Evolutionary conservation across 1,140 invertebrate genomes (phyloP).

Genomic region (Batillaria attramentaria): DNA sequence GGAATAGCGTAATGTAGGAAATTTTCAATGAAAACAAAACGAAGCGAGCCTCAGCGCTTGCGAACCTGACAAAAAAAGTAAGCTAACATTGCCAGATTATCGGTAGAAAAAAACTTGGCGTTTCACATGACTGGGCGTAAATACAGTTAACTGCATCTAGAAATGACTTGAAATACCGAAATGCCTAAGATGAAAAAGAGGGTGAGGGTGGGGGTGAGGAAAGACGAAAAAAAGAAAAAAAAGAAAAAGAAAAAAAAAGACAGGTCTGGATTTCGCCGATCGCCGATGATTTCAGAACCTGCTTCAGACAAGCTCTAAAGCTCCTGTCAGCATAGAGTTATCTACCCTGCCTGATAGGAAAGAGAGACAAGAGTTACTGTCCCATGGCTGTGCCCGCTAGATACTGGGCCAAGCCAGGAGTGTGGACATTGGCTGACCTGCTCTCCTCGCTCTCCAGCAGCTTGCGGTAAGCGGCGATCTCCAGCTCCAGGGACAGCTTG

Average conservation of each 20-base stretch:
- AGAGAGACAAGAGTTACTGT: neutral
- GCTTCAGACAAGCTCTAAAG: neutral
- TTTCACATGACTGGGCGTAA: too few species aligned
- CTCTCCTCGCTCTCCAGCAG: constrained; percentile 69
- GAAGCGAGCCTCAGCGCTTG: too few species aligned
- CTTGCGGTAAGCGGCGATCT: constrained; percentile 70
- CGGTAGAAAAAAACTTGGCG: too few species aligned
- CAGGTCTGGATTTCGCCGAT: too few species aligned
- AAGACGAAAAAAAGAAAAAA: neutral
- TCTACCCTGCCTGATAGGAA: neutral
- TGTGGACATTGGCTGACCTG: constrained; percentile 45
- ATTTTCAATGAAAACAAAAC: too few species aligned
- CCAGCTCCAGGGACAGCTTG: constrained; percentile 70
- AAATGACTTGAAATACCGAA: too few species aligned
- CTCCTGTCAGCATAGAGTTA: neutral
- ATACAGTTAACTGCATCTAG: too few species aligned
- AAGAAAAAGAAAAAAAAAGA: neutral
- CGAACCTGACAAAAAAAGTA: too few species aligned
- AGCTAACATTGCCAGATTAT: too few species aligned
- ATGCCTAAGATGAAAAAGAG: neutral
- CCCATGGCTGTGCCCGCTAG: neutral
- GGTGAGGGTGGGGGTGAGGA: neutral
- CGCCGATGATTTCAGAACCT: too few species aligned
- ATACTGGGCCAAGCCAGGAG: neutral
- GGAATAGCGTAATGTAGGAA: too few species aligned